Percentiles rank a stretch among this genome's conserved stretches.
phyloP scores from a whole-genome alignment of 2,797 vertebrate genomes.

The Sylvilagus floridanus region DNA sequence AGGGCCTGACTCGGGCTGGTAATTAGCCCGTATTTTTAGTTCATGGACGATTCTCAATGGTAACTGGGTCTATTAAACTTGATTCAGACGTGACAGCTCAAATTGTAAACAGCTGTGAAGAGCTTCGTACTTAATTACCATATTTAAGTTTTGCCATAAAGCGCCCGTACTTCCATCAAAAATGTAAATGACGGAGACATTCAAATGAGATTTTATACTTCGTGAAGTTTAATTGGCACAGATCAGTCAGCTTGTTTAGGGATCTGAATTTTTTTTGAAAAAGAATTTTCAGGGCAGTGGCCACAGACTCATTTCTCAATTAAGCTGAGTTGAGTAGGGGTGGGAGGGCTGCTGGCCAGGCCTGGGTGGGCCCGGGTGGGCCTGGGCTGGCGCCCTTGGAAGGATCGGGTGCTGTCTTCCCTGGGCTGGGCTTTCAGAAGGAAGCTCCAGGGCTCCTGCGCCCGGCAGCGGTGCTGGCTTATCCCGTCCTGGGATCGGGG shows the following conservation, averaged over 20 bases:
- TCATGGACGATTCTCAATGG: constrained; percentile 86
- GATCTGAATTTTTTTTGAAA: background rate
- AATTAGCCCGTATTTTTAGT: constrained; percentile 87
- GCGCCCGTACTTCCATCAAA: constrained; percentile 83
- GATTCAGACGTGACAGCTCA: constrained; percentile 88
- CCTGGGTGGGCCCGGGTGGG: background rate
- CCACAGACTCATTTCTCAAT: constrained; percentile 76
- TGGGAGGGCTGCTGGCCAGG: background rate
- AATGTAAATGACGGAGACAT: constrained; percentile 85
- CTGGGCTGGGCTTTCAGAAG: background rate
- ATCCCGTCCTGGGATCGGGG: background rate
- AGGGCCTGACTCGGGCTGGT: constrained; percentile 70
- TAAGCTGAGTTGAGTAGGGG: constrained; percentile 59
- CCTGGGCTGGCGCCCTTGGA: background rate
- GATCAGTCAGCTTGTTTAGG: constrained; percentile 71
- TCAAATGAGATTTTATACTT: constrained; percentile 82
- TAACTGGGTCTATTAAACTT: constrained; percentile 87
- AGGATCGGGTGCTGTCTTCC: background rate
- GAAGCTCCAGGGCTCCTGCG: background rate
- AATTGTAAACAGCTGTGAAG: constrained; percentile 90
- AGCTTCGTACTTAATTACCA: constrained; percentile 89
- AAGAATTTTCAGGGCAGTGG: constrained; percentile 53
- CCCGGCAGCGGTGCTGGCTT: background rate
- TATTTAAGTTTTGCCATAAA: constrained; percentile 87
- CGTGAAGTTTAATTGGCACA: constrained; percentile 72